Evolutionary conservation across 2,888 invertebrate genomes (phyloP).

Genomic region (Andrena dorsata): DNA sequence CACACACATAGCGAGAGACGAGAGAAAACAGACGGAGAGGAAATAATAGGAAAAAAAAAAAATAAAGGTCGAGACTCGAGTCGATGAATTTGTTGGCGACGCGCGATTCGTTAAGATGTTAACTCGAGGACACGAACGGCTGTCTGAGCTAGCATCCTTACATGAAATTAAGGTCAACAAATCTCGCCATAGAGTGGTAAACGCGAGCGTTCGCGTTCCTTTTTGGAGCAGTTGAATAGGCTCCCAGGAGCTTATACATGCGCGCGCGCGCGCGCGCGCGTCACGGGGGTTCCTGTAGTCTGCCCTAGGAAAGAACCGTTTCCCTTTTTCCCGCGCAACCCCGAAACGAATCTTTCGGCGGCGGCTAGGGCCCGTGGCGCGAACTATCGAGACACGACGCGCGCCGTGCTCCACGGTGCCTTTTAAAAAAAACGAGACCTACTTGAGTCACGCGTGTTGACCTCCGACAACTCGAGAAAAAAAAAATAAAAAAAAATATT

Average conservation of each 20-base stretch:
- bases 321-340: conserved; percentile 57
- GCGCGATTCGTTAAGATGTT: conserved; percentile 56
- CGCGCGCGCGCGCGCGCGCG: conserved; percentile 18
- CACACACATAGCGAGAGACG: too few relatives aligned
- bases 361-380: conserved; percentile 51
- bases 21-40: conserved; percentile 13
- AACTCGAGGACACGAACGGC: conserved; percentile 46
- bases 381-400: conserved; percentile 59
- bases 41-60: conserved; percentile 6
- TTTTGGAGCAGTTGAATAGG: conserved; percentile 50
- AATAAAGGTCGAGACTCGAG: conserved; percentile 33
- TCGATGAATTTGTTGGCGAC: conserved; percentile 55
- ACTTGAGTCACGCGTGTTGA: conserved; percentile 62
- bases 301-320: conserved; percentile 50
- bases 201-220: background rate
- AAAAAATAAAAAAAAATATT: conserved; percentile 24
- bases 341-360: conserved; percentile 61
- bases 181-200: conserved; percentile 31
- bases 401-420: conserved; percentile 56
- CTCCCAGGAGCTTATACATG: conserved; percentile 34
- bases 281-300: conserved; percentile 55
- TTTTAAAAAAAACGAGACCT: conserved; percentile 61
- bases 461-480: conserved; percentile 50
- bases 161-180: conserved; percentile 56
- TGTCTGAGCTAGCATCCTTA: conserved; percentile 57